Conservation (phyloP, 2,888 invertebrate genomes). For the Tipula unca region DNA sequence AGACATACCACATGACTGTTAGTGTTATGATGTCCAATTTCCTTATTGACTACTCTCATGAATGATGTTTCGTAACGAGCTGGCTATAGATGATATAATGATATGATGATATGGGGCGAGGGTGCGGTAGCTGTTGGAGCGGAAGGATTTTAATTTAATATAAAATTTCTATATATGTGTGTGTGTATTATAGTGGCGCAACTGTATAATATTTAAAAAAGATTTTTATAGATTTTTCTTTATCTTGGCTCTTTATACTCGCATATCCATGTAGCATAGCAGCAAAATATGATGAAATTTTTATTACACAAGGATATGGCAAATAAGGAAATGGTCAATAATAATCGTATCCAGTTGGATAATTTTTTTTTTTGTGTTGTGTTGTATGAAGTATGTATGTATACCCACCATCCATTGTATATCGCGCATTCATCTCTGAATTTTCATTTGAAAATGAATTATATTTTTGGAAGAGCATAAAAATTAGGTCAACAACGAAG, state of each 20-base stretch:
- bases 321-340: conserved; percentile 14
- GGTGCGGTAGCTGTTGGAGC: background rate
- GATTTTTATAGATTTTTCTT: background rate
- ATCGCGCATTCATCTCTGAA: background rate
- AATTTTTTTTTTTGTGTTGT: background rate
- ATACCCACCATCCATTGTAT: background rate
- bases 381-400: background rate
- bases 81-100: background rate
- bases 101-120: background rate
- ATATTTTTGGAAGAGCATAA: background rate
- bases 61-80: background rate
- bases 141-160: background rate
- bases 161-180: background rate
- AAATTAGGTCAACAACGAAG: background rate
- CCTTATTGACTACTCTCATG: background rate
- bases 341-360: background rate
- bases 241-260: background rate
- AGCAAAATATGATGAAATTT: background rate
- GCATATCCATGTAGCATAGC: background rate
- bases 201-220: background rate
- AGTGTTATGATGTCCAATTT: background rate
- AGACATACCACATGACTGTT: background rate
- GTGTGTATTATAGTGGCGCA: background rate
- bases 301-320: background rate
- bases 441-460: background rate